Evolutionary conservation across 2,113 vertebrate genomes (phyloP), one percentile per base, ranked within the genome.

Genomic region (Myanophis thanlyinensis): DNA sequence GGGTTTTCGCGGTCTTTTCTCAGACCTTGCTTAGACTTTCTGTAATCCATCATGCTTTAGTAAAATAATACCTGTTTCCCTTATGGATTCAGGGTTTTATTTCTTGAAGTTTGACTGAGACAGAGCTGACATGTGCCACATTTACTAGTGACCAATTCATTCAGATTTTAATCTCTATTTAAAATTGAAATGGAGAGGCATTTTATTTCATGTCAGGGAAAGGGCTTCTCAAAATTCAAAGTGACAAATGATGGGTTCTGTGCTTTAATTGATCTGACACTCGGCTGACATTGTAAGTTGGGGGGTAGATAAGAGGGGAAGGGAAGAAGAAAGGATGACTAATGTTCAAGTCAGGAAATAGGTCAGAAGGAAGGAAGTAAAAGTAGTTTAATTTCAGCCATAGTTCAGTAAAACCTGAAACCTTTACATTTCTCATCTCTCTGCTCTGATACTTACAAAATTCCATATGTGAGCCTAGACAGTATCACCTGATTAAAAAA

Each of bases 261-360:
- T 52, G 40, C 91, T 54, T 92, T 95, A 95, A 96, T 94, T 93
- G 96, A 97, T 96, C 95, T 97, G 96, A 96, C 95, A 88, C 94
- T 89, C 95, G 95, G 94, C 94, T 94, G 96, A 95, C 96, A 96
- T 94, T 25, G 62, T 92, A 93, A 48, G 92, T n/a, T 56, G 94
- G 95, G 92, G 94, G 92, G 94, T 46, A 90, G 88, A 47, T 22
- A 46, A 53, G 1, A 27, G 52, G 73, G 73, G 92, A 89, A 91
- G 94, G 95, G 52, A 52, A 89, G 44, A 44, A n/a, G 89, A 49
- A 46, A 67, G 88, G 73, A 62, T 92, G 59, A 89, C 92, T 88
- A 92, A 95, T 2, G 40, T 0, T 46, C 18, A 51, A 92, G 48
- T 73, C 92, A 93, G 93, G 95, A 97, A 97, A 96, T 96, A 97